Percentiles rank a stretch among this genome's conserved stretches.
phyloP scores from a whole-genome alignment of 2,797 vertebrate species.

The Gymnothorax reevesii region DNA sequence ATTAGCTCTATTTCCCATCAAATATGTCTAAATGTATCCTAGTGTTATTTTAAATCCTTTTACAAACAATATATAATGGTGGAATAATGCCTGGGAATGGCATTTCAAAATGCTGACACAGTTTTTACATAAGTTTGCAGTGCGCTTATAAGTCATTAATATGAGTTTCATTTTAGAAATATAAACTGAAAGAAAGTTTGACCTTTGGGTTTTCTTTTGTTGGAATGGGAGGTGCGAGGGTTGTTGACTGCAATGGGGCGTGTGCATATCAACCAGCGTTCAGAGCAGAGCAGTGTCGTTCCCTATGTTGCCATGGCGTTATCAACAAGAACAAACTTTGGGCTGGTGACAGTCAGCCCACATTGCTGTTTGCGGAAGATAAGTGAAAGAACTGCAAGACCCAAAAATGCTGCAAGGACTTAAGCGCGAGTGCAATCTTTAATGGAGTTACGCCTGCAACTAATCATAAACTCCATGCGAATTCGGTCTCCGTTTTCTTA shows the following conservation, averaged over 20 bases:
- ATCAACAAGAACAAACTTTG: conserved; percentile 69
- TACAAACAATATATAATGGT: background rate
- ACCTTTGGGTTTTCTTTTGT: conserved; percentile 10
- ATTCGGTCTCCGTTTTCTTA: conserved; percentile 44
- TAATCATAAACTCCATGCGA: conserved; percentile 35
- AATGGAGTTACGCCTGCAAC: conserved; percentile 29
- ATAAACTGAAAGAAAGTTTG: background rate
- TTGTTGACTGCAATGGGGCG: conserved; percentile 20
- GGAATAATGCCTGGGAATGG: background rate
- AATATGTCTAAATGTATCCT: conserved; percentile 9
- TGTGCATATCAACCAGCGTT: conserved; percentile 29
- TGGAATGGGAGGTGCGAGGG: background rate
- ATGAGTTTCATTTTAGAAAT: conserved; percentile 25
- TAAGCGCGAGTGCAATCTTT: conserved; percentile 14
- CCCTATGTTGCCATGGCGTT: conserved; percentile 52
- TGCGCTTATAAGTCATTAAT: background rate
- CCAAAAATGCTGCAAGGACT: conserved; percentile 29
- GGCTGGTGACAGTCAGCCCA: conserved; percentile 76
- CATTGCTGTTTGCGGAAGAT: conserved; percentile 51
- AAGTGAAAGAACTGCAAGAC: conserved; percentile 45
- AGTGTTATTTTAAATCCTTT: background rate
- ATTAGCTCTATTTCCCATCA: background rate
- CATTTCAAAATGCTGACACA: background rate
- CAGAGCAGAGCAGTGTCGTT: conserved; percentile 35
- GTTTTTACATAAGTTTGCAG: background rate